Base-by-base conservation (phyloP, 2,888 invertebrate genomes). In the Polydrusus pterygomalis region DNA sequence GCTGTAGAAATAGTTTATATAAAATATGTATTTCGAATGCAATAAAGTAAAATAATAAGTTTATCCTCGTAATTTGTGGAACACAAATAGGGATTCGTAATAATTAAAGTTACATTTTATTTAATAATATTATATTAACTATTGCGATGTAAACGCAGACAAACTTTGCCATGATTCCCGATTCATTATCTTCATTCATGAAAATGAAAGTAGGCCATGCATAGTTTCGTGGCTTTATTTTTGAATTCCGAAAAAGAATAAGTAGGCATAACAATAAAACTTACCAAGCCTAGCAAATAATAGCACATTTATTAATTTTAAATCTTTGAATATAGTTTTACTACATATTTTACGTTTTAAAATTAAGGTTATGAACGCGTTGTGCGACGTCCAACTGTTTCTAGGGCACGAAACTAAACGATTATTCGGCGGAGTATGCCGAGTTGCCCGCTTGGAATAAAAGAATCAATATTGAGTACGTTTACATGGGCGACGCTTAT, bases 401-500 rank as follows among this genome's bases (percentile, higher is more conserved):
- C 34, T 34, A 34, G 10, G 34, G 10, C 34, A 34, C 34, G 34
- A 34, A 34, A 8, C 2, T 34, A 34, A 34, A 10, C 34, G 34
- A 34, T 30, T 30, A 7, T 6, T 30, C 17, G 0, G 6, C 6
- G 49, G 49, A 11, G 25, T 54, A 54, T 25, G 20, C 10, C 25
- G 25, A 25, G 54, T 54, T 54, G 54, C 54, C 54, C 5, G 13
- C 54, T 25, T 25, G 3, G 20, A n/a, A 25, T 6, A 54, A 51
- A 9, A 18, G 3, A 18, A n/a, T 54, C 54, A n/a, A 54, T 54
- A 54, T 30, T 30, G 54, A 30, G 13, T 54, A 25, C 7, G 54
- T 54, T 54, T 54, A 54, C 54, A 54, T 6, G 13, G 54, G 25
- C 20, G 20, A 54, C 49, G 8, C 30, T 54, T n/a, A n/a, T n/a